Percentiles rank a stretch among this genome's conserved stretches.
These are phyloP conservation scores for Haemorhous mexicanus DNA, from an alignment of 2,113 vertebrate species.

Conservation along the genomic window DNA sequence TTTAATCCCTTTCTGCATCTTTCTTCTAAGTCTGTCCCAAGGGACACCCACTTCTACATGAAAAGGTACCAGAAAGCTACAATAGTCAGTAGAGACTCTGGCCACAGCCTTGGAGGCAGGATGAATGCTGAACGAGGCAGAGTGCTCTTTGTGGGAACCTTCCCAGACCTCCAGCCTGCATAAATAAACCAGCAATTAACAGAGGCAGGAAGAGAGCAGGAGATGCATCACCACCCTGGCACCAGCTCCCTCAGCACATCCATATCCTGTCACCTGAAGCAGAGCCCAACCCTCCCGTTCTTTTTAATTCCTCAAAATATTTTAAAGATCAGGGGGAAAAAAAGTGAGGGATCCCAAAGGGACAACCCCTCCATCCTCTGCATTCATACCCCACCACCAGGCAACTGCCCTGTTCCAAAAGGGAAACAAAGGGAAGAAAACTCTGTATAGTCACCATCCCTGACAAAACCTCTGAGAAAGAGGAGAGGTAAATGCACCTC, in stretches of 20 bases:
- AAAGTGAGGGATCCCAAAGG: background rate
- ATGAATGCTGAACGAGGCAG: background rate
- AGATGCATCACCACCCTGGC: background rate
- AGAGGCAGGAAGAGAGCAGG: background rate
- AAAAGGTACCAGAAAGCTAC: background rate
- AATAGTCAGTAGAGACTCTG: background rate
- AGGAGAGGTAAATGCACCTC: background rate
- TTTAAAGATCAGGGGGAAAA: background rate
- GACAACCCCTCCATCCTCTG: background rate
- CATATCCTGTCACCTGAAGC: background rate
- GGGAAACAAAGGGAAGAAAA: background rate
- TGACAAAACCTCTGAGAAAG: background rate
- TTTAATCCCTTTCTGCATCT: background rate
- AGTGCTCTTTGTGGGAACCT: background rate
- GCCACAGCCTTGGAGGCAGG: background rate
- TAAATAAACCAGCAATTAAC: background rate
- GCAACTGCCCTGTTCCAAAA: background rate
- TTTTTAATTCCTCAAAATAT: background rate
- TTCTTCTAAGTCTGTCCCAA: background rate
- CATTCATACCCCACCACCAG: background rate
- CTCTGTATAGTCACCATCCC: background rate
- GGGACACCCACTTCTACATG: background rate
- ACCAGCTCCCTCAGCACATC: background rate
- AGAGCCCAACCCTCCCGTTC: background rate
- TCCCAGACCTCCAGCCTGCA: background rate